Percentiles rank a stretch among this genome's conserved stretches.
Evolutionary conservation across 2,888 invertebrate species (phyloP).

Genomic region (Gnatocerus cornutus): DNA sequence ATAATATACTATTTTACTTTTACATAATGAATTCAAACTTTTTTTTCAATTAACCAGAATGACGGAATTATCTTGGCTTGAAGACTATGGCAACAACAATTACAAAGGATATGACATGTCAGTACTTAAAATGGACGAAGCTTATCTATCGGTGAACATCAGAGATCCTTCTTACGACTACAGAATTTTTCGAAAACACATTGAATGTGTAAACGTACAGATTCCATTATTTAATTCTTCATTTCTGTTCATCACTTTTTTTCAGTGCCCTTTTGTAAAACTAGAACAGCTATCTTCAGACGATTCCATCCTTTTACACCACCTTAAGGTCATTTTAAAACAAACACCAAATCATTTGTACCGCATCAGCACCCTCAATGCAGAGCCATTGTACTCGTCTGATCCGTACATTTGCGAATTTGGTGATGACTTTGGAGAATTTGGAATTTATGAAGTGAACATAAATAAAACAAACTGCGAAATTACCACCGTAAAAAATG

Average conservation of each 20-base stretch:
- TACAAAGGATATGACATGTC: conserved; percentile 75
- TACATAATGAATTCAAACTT: too few species aligned
- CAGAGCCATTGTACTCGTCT: not conserved
- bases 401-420: conserved; percentile 34
- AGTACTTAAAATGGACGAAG: conserved; percentile 78
- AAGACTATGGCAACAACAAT: conserved; percentile 73
- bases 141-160: conserved; percentile 71
- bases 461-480: conserved; percentile 53
- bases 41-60: too few species aligned
- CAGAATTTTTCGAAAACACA: conserved; percentile 45
- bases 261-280: conserved; percentile 35
- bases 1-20: too few species aligned
- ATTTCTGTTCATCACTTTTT: too few species aligned
- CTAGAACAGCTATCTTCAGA: conserved; percentile 13
- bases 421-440: conserved; percentile 57
- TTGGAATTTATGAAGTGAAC: conserved; percentile 59
- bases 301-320: conserved; percentile 9
- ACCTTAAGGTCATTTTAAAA: conserved; percentile 18
- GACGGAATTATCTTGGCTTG: conserved; percentile 74
- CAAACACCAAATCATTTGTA: conserved; percentile 34
- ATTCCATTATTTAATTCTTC: not conserved
- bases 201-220: conserved; percentile 59
- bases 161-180: conserved; percentile 11
- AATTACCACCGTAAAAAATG: conserved; percentile 15
- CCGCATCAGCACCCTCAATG: conserved; percentile 23